Evolutionary conservation across 2,888 invertebrate genomes (phyloP).

Genomic region (Rhagium mordax): DNA sequence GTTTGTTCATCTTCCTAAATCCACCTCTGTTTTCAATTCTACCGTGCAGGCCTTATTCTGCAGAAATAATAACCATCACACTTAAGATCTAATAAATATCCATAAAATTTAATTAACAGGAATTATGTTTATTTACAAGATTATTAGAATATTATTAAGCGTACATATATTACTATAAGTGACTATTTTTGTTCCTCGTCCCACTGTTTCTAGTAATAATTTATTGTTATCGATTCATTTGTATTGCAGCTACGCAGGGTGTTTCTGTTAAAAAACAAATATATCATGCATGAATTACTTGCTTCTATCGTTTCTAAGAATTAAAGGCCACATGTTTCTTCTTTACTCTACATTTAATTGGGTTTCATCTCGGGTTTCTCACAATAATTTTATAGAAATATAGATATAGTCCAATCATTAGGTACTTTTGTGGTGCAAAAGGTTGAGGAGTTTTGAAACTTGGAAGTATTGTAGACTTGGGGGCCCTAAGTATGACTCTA

Average conservation of each 20-base stretch:
- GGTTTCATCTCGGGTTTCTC: too few relatives aligned
- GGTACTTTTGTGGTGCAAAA: too few relatives aligned
- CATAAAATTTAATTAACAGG: conserved; percentile 38
- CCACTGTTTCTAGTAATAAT: not conserved
- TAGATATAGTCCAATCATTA: too few relatives aligned
- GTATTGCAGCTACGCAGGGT: not conserved
- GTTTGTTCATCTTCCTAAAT: not conserved
- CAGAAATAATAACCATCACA: conserved; percentile 26
- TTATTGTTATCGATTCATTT: not conserved
- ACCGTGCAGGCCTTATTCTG: conserved; percentile 3
- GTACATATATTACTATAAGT: conserved; percentile 10
- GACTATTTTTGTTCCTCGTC: not conserved
- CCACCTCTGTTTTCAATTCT: conserved; percentile 1
- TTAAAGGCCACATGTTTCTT: not conserved
- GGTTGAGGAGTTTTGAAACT: too few relatives aligned
- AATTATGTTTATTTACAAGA: conserved; percentile 23
- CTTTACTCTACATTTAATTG: not conserved
- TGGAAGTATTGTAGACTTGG: too few relatives aligned
- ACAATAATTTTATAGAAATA: too few relatives aligned
- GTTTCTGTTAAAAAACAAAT: not conserved
- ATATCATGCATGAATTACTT: not conserved
- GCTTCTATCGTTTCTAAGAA: not conserved
- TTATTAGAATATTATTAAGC: conserved; percentile 17
- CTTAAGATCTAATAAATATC: conserved; percentile 35
- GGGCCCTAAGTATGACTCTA: too few relatives aligned